Base-by-base conservation (phyloP, 2,113 vertebrate species). In the Pelmatolapia mariae region DNA sequence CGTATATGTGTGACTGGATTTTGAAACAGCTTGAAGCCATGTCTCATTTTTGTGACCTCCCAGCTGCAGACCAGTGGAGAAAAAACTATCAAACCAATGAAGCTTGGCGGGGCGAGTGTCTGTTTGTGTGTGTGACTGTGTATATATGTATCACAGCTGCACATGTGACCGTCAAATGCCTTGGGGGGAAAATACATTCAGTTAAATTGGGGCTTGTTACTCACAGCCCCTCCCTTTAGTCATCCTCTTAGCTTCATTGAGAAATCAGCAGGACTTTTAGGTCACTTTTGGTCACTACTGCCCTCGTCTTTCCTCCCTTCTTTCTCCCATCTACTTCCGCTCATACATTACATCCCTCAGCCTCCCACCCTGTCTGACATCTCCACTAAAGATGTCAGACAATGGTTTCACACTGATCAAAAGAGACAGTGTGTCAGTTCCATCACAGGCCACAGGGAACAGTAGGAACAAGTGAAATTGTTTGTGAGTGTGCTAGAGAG, bases 391-490 rank as follows among this genome's bases (percentile, higher is more conserved):
- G 88, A 91, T 93, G 91, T 92, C 89, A 89, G 88, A 91, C 84
- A 88, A 86, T 81, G 19, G 86, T 76, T 91, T 91, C 82, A 92
- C 83, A 40, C 79, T 94, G 91, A 94, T 94, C 84, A 91, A 89
- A 90, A 86, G 87, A 91, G 91, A 93, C 94, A 93, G 87, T 87
- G 73, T 92, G 94, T 92, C 91, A 87, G 88, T 92, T 89, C 89
- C 80, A 90, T 92, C 87, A 89, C 88, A 85, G 53, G 89, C 90
- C 90, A 92, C 86, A 84, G 91, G 92, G 93, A 93, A 88, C 87
- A 87, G 90, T 85, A 86, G 86, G 82, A 90, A 71, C 66, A 84
- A 92, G 89, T 90, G 76, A 91, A 90, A 92, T 86, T 87, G 73
- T 89, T 84, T 82, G 86, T 63, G 54, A 43, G 29, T 19, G 36